Base-by-base conservation (phyloP, 2,797 vertebrate genomes). In the Lateolabrax maculatus region DNA sequence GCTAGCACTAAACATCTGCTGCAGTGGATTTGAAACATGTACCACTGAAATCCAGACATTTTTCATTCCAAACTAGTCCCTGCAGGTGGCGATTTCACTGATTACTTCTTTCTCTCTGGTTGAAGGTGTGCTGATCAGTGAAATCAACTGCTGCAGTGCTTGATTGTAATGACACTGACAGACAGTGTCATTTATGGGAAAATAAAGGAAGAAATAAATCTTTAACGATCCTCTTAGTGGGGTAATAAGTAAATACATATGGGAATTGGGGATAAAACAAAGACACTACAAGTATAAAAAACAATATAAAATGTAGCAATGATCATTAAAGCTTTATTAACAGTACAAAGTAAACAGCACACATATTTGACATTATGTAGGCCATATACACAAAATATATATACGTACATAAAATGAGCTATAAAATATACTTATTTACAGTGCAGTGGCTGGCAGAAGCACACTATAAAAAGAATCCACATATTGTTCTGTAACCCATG, bases 41-140 rank as follows among this genome's bases (percentile, higher is more conserved):
- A 12, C 1, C 36, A 36, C 18, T 29, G 5, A 53, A 29, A 36
- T 4, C 0, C n/a, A n/a, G 27, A 21, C 10, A 29, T 48, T 61
- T 71, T 61, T 69, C 18, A 49, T 41, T 69, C 43, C 18, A 49
- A 60, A 37, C 10, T 52, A 12, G 56, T 39, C 61, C 25, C 71
- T 49, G 63, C 66, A 79, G 58, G 70, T 29, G 79, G 34, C 5
- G 36, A 46, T 63, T 75, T 61, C 43, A 61, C 70, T 69, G 73
- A 78, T 80, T 61, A 39, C 55, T 21, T 71, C 46, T 56, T 65
- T 67, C 8, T 53, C 39, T 66, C 6, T 29, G 23, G n/a, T 36
- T 60, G 34, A 53, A 58, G 44, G 36, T 66, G 37, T 66, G 48
- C 36, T 71, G 7, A 37, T 80, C 49, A 19, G 46, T 51, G 23